phyloP scores from a whole-genome alignment of 2,888 invertebrate species.

The Tetrapedia diversipes region DNA sequence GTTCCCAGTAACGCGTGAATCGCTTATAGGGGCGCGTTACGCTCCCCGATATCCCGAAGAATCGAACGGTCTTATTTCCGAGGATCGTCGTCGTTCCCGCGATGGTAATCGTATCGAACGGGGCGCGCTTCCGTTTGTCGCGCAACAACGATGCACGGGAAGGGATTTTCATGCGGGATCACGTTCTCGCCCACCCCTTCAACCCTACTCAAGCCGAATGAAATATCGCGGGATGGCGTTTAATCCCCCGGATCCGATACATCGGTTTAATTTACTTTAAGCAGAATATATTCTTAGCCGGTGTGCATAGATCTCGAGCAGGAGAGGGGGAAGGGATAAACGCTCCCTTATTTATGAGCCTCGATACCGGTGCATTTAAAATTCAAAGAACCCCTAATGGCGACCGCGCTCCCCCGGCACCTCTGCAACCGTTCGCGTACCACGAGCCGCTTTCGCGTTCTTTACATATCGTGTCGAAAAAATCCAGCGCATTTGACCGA shows the following conservation, averaged over 20 bases:
- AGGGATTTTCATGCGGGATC: constrained; percentile 38
- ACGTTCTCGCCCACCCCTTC: constrained; percentile 24
- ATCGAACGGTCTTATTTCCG: background rate
- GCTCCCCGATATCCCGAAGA: background rate
- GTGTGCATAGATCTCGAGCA: background rate
- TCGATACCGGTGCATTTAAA: constrained; percentile 63
- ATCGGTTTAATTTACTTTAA: constrained; percentile 49
- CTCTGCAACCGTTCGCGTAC: no score
- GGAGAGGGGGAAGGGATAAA: constrained; percentile 45
- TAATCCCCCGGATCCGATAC: constrained; percentile 46
- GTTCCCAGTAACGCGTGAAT: no score
- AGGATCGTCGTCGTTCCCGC: background rate
- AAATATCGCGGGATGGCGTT: constrained; percentile 35
- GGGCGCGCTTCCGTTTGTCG: constrained; percentile 1
- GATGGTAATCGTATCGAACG: constrained; percentile 2
- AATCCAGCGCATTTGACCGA: no score
- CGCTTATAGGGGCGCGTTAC: background rate
- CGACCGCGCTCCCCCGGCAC: constrained; percentile 2
- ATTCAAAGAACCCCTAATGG: no score
- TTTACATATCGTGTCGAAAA: no score
- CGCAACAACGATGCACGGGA: constrained; percentile 1
- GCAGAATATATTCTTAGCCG: constrained; percentile 48
- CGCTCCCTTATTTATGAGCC: constrained; percentile 58
- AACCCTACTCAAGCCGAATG: constrained; percentile 34
- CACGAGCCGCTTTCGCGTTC: no score